Conservation (phyloP, 2,113 vertebrate genomes). For the Eurypyga helias region DNA sequence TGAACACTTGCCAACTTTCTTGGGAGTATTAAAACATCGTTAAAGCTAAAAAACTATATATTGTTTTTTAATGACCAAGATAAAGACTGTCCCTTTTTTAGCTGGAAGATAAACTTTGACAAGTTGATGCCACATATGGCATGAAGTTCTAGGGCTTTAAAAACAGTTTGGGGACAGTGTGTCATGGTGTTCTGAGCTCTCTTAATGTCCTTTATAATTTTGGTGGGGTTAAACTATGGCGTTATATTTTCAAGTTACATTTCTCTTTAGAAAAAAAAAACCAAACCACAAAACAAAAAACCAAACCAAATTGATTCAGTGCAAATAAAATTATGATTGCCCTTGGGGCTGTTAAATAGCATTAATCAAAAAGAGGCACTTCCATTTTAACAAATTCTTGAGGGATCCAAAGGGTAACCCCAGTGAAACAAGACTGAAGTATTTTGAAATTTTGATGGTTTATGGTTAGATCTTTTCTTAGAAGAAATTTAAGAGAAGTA, state of each 20-base stretch:
- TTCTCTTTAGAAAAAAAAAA: not conserved
- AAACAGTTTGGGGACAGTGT: not conserved
- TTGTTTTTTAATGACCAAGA: not conserved
- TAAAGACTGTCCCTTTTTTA: not conserved
- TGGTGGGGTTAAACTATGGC: not conserved
- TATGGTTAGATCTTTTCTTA: not conserved
- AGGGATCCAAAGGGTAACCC: not conserved
- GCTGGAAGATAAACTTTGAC: not conserved
- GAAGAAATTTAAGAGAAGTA: not conserved
- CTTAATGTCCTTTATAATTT: not conserved
- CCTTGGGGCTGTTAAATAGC: not conserved
- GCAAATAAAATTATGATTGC: not conserved
- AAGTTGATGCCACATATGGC: not conserved
- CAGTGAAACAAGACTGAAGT: not conserved
- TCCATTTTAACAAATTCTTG: not conserved
- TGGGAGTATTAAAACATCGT: not conserved
- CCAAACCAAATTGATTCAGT: not conserved
- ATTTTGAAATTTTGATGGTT: not conserved
- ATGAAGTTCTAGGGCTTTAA: not conserved
- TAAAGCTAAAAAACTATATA: not conserved
- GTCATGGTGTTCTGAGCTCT: not conserved
- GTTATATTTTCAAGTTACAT: not conserved
- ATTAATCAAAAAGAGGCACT: not conserved
- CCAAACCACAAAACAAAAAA: not conserved
- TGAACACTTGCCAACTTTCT: no score